Percentiles rank a stretch among this genome's conserved stretches.
phyloP scores from a whole-genome alignment of 2,797 vertebrate genomes.

The Sternarchorhynchus goeldii region DNA sequence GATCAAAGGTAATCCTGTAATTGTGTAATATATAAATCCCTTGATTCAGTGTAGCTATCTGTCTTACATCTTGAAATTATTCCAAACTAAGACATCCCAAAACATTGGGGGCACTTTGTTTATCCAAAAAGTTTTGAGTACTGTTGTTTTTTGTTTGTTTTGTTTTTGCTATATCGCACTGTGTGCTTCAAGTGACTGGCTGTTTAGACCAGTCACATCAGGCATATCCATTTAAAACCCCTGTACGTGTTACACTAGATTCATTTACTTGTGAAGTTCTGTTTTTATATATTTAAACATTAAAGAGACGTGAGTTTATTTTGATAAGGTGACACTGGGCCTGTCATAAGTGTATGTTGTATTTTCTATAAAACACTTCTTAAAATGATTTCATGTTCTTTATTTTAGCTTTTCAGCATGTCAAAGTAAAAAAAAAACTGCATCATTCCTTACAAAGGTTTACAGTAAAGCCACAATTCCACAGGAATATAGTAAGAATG shows the following conservation, averaged over 20 bases:
- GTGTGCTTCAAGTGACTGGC: slow-evolving; percentile 5
- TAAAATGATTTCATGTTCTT: slow-evolving; percentile 31
- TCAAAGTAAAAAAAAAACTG: slow-evolving; percentile 39
- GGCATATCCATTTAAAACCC: slow-evolving; percentile 30
- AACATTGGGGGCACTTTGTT: background rate
- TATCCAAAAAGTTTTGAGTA: slow-evolving; percentile 1
- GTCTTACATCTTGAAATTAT: slow-evolving; percentile 14
- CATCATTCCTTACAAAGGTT: slow-evolving; percentile 60
- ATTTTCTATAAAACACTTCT: background rate
- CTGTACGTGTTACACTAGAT: slow-evolving; percentile 21
- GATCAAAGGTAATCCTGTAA: slow-evolving; percentile 5
- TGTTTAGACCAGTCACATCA: background rate
- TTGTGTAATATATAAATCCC: slow-evolving; percentile 20
- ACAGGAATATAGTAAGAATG: slow-evolving; percentile 57
- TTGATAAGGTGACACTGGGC: slow-evolving; percentile 19
- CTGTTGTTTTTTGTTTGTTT: slow-evolving; percentile 5
- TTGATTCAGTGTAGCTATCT: slow-evolving; percentile 31
- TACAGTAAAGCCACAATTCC: slow-evolving; percentile 58
- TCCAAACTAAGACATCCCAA: too few relatives aligned
- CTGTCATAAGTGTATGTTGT: slow-evolving; percentile 30
- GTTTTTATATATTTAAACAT: slow-evolving; percentile 41
- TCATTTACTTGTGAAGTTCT: slow-evolving; percentile 10
- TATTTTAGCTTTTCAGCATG: slow-evolving; percentile 46
- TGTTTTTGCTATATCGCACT: slow-evolving; percentile 8
- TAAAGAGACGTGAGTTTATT: slow-evolving; percentile 20